Conservation (phyloP, 2,888 invertebrate species). For the Brachypterus glaber region DNA sequence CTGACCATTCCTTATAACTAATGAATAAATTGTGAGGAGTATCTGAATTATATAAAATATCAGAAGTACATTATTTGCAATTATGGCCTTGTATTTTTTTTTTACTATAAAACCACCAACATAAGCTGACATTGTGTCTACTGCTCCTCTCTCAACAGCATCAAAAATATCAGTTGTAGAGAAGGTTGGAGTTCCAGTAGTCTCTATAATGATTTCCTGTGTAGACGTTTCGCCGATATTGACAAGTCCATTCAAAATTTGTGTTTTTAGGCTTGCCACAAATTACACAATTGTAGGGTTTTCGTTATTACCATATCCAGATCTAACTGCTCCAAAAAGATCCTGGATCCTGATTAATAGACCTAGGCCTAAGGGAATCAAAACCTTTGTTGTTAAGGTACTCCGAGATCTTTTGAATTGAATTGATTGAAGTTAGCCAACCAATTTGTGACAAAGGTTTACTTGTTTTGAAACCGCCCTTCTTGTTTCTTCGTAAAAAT, state of each 20-base stretch:
- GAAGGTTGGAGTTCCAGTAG: neutral
- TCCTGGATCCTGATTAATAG: neutral
- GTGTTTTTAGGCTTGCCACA: neutral
- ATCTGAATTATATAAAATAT: neutral
- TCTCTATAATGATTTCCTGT: neutral
- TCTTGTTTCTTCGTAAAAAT: constrained; percentile 7
- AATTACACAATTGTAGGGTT: neutral
- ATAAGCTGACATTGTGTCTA: neutral
- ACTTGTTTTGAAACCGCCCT: constrained; percentile 7
- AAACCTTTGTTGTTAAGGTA: neutral
- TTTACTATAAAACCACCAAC: neutral
- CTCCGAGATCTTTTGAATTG: neutral
- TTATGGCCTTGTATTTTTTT: neutral
- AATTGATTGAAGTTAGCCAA: neutral
- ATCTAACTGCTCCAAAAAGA: neutral
- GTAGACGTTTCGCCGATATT: neutral
- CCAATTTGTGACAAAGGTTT: constrained; percentile 3
- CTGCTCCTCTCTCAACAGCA: neutral
- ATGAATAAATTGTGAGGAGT: neutral
- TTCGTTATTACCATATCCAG: neutral
- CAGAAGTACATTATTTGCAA: neutral
- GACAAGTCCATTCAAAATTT: neutral
- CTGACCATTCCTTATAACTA: neutral
- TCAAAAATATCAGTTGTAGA: neutral
- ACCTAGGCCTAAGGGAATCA: neutral